These are phyloP conservation scores for Hyposoter didymator DNA, from an alignment of 2,888 invertebrate genomes.

Conservation along the genomic window DNA sequence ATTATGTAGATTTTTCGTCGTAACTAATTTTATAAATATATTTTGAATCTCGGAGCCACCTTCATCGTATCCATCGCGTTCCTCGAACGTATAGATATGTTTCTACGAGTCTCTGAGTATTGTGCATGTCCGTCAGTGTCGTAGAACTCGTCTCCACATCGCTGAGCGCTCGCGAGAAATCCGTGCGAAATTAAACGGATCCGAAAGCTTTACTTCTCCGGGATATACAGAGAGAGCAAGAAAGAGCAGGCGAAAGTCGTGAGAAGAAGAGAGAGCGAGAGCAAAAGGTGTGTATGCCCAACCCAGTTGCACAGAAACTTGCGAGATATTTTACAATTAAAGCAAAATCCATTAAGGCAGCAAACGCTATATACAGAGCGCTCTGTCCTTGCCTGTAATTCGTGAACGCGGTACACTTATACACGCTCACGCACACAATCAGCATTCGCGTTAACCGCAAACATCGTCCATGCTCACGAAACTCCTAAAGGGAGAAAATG, in stretches of 20 bases:
- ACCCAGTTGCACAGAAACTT: constrained; percentile 74
- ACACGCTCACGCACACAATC: constrained; percentile 54
- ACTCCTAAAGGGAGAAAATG: constrained; percentile 67
- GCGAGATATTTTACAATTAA: constrained; percentile 82
- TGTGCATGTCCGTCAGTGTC: constrained; percentile 22
- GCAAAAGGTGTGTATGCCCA: constrained; percentile 36
- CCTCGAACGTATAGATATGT: background rate
- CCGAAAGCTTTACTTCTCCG: constrained; percentile 67
- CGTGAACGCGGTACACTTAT: constrained; percentile 31
- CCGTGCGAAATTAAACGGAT: constrained; percentile 69
- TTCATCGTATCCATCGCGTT: background rate
- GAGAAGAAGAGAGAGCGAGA: background rate
- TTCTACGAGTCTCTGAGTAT: background rate
- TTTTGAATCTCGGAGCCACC: background rate
- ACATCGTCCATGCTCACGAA: constrained; percentile 70
- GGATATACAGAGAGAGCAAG: constrained; percentile 64
- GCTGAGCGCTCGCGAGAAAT: constrained; percentile 50
- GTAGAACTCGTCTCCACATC: constrained; percentile 37
- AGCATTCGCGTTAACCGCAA: constrained; percentile 70
- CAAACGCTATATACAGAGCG: constrained; percentile 49
- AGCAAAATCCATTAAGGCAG: constrained; percentile 82
- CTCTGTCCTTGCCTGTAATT: constrained; percentile 36
- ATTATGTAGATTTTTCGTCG: background rate
- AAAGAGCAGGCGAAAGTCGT: background rate
- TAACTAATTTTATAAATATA: background rate